These are phyloP conservation scores for Falco concolor DNA, from an alignment of 2,797 vertebrate genomes.

Conservation along the genomic window DNA sequence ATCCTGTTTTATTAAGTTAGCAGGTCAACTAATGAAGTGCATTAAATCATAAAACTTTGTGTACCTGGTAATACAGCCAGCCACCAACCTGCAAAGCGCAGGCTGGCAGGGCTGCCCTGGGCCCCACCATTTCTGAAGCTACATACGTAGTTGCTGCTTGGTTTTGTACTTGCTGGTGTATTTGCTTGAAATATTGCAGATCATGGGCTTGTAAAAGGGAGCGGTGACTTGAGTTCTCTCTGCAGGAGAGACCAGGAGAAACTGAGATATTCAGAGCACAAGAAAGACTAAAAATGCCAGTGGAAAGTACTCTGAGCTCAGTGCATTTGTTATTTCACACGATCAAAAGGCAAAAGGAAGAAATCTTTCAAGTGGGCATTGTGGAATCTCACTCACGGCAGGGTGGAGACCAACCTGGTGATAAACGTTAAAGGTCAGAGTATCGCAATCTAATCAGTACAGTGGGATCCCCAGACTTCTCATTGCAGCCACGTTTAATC, in stretches of 20 bases:
- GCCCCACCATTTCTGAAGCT: not conserved
- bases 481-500: not conserved
- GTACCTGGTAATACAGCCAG: not conserved
- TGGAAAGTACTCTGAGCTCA: slow-evolving; percentile 33
- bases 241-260: not conserved
- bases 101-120: not conserved
- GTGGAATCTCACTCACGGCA: slow-evolving; percentile 3
- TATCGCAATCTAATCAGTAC: slow-evolving; percentile 4
- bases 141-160: not conserved
- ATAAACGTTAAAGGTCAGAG: not conserved
- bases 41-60: not conserved
- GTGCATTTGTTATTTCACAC: not conserved
- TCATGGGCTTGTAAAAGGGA: not conserved
- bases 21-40: not conserved
- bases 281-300: not conserved
- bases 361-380: not conserved
- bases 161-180: fast-evolving
- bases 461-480: not conserved
- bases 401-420: not conserved
- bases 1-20: not conserved
- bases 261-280: not conserved
- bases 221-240: not conserved
- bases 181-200: not conserved
- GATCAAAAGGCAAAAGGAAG: slow-evolving; percentile 31
- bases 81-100: not conserved